A percentile compares a stretch with the other conserved stretches of the same genome.
phyloP scores from a whole-genome alignment of 2,797 vertebrate species.

The Apogon hyalosoma region DNA sequence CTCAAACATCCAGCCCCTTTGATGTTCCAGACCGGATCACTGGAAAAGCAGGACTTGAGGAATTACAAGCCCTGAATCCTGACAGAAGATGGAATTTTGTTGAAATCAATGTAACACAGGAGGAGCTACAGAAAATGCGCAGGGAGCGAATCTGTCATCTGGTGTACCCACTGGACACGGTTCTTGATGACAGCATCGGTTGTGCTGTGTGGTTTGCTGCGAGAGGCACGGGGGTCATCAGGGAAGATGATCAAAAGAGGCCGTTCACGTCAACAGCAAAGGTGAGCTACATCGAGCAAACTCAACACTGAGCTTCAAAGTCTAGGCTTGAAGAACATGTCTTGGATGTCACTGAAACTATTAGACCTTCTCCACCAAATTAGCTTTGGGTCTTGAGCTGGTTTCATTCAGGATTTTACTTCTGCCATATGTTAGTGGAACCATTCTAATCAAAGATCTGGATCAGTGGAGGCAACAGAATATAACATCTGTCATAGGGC shows the following conservation, averaged over 20 bases:
- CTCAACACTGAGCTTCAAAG: neutral
- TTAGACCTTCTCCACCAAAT: too few relatives aligned
- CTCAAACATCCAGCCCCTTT: slow-evolving; percentile 63
- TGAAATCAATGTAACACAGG: slow-evolving; percentile 89
- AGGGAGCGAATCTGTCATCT: slow-evolving; percentile 84
- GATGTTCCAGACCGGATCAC: slow-evolving; percentile 92
- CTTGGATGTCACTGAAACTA: too few relatives aligned
- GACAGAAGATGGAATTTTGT: slow-evolving; percentile 93
- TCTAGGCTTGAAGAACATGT: too few relatives aligned
- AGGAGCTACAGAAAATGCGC: slow-evolving; percentile 89
- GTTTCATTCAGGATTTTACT: too few relatives aligned
- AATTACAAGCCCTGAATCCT: slow-evolving; percentile 86
- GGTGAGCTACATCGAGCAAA: slow-evolving; percentile 75
- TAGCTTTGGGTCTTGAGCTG: too few relatives aligned
- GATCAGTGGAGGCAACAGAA: too few relatives aligned
- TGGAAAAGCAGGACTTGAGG: slow-evolving; percentile 88
- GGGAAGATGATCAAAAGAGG: slow-evolving; percentile 62
- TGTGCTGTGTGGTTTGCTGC: slow-evolving; percentile 98
- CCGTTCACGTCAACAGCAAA: slow-evolving; percentile 88
- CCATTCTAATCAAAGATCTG: too few relatives aligned
- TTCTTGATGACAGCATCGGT: slow-evolving; percentile 96
- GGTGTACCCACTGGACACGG: slow-evolving; percentile 90
- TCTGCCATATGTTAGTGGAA: too few relatives aligned
- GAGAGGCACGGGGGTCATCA: slow-evolving; percentile 85
- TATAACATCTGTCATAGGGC: too few relatives aligned